phyloP scores from a whole-genome alignment of 1,140 invertebrate species.

The Panagrolaimus sp. region DNA sequence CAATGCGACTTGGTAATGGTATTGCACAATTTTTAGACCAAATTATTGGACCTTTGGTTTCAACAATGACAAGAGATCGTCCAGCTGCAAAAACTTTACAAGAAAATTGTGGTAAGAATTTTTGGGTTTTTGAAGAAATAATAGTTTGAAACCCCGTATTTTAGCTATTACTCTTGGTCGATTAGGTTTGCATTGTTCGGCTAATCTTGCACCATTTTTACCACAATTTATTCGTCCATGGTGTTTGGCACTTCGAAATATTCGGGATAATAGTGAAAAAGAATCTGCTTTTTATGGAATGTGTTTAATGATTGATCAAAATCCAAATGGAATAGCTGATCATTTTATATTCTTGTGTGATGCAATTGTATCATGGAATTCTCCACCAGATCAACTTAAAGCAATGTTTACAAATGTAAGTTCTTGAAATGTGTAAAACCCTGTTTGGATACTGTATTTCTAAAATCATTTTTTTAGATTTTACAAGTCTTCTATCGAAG shows the following conservation, averaged over 20 bases:
- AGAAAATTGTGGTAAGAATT: slow-evolving; percentile 97
- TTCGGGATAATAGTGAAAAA: slow-evolving; percentile 98
- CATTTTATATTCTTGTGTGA: slow-evolving; percentile 99
- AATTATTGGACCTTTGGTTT: slow-evolving; percentile 78
- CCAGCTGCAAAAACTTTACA: slow-evolving; percentile 88
- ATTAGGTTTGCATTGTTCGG: slow-evolving; percentile 98
- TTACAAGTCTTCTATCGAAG: too few species aligned
- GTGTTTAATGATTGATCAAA: slow-evolving; percentile 67
- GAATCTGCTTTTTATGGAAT: slow-evolving; percentile 98
- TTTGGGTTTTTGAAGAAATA: too few species aligned
- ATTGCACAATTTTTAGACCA: slow-evolving; percentile 81
- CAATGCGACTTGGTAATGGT: slow-evolving; percentile 70
- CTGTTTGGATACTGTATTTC: too few species aligned
- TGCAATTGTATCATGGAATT: slow-evolving; percentile 94
- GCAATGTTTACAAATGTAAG: too few species aligned
- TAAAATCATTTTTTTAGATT: background rate
- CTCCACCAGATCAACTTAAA: slow-evolving; percentile 79
- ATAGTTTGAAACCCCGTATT: too few species aligned
- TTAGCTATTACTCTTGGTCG: slow-evolving; percentile 99
- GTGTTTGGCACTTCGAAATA: slow-evolving; percentile 92
- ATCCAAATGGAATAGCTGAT: slow-evolving; percentile 63
- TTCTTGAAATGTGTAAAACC: too few species aligned
- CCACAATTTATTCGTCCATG: slow-evolving; percentile 99
- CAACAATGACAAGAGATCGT: slow-evolving; percentile 89
- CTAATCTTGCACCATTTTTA: slow-evolving; percentile 97